Evolutionary conservation across 2,797 vertebrate genomes (phyloP).

Genomic region (Malacoctenus gilli): DNA sequence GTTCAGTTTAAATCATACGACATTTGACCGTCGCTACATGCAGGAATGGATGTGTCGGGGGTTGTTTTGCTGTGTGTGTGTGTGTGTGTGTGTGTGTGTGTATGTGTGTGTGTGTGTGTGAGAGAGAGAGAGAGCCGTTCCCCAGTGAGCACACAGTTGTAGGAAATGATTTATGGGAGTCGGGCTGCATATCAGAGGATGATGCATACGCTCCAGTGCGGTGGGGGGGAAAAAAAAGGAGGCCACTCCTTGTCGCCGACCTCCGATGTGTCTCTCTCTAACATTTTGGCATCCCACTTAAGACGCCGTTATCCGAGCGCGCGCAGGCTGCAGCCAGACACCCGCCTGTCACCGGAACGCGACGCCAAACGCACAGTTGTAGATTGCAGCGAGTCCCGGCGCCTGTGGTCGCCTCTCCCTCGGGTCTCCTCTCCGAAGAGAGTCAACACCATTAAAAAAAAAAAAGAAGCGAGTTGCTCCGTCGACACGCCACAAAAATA

Average conservation of each 20-base stretch:
- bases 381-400: constrained; percentile 19
- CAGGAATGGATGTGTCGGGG: constrained; percentile 8
- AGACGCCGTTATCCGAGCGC: constrained; percentile 38
- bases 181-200: constrained; percentile 53
- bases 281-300: constrained; percentile 67
- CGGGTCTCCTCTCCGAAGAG: constrained; percentile 19
- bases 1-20: not conserved
- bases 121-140: constrained; percentile 40
- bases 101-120: constrained; percentile 10
- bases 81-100: constrained; percentile 11
- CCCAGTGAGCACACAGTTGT: constrained; percentile 51
- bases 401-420: constrained; percentile 28
- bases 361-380: constrained; percentile 33
- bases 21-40: constrained; percentile 22
- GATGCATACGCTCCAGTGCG: constrained; percentile 52
- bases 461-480: constrained; percentile 1
- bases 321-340: constrained; percentile 21
- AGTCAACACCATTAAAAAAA: constrained; percentile 35
- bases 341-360: constrained; percentile 38
- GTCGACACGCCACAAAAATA: constrained; percentile 29
- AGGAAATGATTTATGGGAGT: constrained; percentile 73
- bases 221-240: constrained; percentile 35
- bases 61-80: constrained; percentile 9
- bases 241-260: constrained; percentile 36
- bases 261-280: constrained; percentile 57